Base-by-base conservation (phyloP, 2,888 invertebrate genomes). In the Brachyopa scutellaris region DNA sequence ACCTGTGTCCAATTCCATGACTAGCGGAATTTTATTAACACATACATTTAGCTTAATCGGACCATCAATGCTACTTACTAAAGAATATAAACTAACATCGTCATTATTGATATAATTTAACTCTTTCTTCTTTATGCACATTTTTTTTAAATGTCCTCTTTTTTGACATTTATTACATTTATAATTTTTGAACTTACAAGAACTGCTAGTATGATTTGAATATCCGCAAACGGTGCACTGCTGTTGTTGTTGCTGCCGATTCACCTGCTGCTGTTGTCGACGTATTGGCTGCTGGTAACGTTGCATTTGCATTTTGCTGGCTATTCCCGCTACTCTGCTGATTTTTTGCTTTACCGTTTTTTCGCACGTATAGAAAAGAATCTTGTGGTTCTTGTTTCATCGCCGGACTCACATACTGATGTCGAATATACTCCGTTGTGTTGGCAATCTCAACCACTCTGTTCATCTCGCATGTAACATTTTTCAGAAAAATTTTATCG, bases 161-260 rank as follows among this genome's bases (percentile, higher is more conserved):
- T 79, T 49, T 15, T 79, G 61, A 36, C 77, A 84, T n/a, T 69
- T 61, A 2, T 78, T 84, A 21, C 84, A 83, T 31, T 72, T 70
- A 21, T 49, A 70, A 45, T 77, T 61, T 26, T 69, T 83, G 36
- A 78, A 83, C 31, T 76, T 84, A 76, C 82, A 84, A 2, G 33
- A 13, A 9, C 19, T 69, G 9, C 42, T 64, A 0, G 42, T 64
- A 29, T 82, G 84, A 33, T 78, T 74, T 2, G 29, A 61, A 23
- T 64, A 74, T 13, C 80, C 61, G 38, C 80, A 78, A 3, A 77
- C 77, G 8, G 17, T 59, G 26, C 82, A 78, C 19, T 19, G 19
- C 47, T 61, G 45, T 17, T 59, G 36, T 11, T 61, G 40, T 11
- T 59, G 70, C 9, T 45, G 19, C 38, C 26, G 23, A 9, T 31